These are phyloP conservation scores for Catocala fraxini DNA, from an alignment of 2,888 invertebrate genomes.

Conservation along the genomic window DNA sequence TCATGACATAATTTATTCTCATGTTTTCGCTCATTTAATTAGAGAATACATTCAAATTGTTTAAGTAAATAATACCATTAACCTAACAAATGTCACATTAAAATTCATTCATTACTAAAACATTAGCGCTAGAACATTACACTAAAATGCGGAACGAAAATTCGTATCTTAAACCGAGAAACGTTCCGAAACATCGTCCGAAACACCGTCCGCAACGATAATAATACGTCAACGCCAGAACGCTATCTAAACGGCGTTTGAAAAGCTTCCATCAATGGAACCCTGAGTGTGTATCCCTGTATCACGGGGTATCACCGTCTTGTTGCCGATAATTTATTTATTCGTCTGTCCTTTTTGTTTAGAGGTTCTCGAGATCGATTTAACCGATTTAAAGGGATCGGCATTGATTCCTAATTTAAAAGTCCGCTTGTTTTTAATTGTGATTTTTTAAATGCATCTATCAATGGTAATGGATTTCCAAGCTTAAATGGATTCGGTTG, in stretches of 20 bases:
- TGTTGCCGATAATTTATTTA: conserved; percentile 46
- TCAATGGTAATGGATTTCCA: too few relatives aligned
- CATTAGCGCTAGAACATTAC: conserved; percentile 5
- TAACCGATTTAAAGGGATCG: conserved; percentile 17
- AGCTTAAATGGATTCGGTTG: too few relatives aligned
- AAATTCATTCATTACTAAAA: conserved; percentile 5
- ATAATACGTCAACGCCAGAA: conserved; percentile 83
- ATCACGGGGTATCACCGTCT: conserved; percentile 58
- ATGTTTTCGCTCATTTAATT: too few relatives aligned
- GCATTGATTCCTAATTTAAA: conserved; percentile 33
- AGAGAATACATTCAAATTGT: too few relatives aligned
- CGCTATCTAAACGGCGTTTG: conserved; percentile 86
- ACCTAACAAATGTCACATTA: neutral
- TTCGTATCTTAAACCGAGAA: conserved; percentile 1
- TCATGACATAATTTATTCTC: too few relatives aligned
- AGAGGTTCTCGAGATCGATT: conserved; percentile 20
- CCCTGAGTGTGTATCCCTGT: conserved; percentile 80
- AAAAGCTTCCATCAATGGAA: conserved; percentile 86
- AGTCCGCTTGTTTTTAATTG: conserved; percentile 39
- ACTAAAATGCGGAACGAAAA: conserved; percentile 1
- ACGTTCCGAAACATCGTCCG: conserved; percentile 15
- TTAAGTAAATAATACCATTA: neutral
- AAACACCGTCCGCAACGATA: conserved; percentile 65
- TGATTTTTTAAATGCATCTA: conserved; percentile 6
- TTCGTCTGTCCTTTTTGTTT: conserved; percentile 21